A percentile compares a stretch with the other conserved stretches of the same genome.
Conservation (phyloP, 2,797 vertebrate genomes). For the Taenioides sp. region DNA sequence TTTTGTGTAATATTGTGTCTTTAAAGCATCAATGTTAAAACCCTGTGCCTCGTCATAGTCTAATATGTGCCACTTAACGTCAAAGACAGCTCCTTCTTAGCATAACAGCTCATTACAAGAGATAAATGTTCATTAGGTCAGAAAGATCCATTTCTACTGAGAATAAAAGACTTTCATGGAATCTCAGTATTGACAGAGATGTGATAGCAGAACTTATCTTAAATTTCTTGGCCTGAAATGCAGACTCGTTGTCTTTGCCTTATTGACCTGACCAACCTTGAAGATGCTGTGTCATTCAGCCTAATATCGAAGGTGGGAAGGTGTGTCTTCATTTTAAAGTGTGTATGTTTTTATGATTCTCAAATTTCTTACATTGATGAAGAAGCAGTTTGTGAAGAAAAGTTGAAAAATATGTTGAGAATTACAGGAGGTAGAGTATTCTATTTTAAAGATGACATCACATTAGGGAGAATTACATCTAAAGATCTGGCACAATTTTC, state of each 20-base stretch:
- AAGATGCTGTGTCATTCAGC: background rate
- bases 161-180: background rate
- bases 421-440: no score
- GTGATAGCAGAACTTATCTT: conserved; percentile 16
- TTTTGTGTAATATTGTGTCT: no score
- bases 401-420: no score
- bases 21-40: no score
- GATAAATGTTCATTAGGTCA: conserved; percentile 1
- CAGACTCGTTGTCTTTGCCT: background rate
- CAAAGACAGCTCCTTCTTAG: background rate
- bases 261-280: background rate
- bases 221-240: conserved; percentile 14
- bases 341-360: no score
- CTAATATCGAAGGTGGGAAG: conserved; percentile 46
- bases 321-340: background rate
- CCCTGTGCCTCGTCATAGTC: no score
- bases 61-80: background rate
- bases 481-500: no score
- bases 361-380: no score
- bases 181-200: background rate
- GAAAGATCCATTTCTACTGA: background rate
- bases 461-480: no score
- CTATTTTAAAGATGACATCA: no score
- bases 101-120: background rate
- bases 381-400: no score